Conservation (phyloP, 2,797 vertebrate genomes). For the Potorous gilbertii region DNA sequence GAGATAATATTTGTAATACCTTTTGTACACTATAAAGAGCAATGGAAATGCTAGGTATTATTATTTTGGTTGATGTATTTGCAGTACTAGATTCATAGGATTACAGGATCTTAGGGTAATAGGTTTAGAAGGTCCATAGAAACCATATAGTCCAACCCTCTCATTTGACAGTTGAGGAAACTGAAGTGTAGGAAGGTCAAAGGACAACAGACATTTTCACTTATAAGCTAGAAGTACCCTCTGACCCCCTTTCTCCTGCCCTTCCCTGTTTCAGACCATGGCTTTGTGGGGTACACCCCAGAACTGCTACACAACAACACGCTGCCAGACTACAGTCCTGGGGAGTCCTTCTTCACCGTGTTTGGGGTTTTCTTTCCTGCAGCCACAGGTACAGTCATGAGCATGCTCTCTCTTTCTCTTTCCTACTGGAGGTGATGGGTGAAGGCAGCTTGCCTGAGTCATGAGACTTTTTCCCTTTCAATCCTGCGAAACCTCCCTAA, state of each 20-base stretch:
- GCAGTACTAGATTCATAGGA: not conserved
- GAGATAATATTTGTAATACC: not conserved
- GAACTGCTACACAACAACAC: slow-evolving; percentile 91
- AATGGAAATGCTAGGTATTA: not conserved
- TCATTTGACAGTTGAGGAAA: not conserved
- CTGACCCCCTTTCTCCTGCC: accelerated
- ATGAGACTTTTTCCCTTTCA: not conserved
- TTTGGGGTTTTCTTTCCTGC: slow-evolving; percentile 99
- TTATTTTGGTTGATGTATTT: not conserved
- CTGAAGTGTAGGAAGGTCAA: not conserved
- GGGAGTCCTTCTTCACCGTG: slow-evolving; percentile 96
- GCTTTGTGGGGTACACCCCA: slow-evolving; percentile 93
- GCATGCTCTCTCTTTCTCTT: not conserved
- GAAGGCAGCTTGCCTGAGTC: not conserved
- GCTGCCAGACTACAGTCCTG: slow-evolving; percentile 92
- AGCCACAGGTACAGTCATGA: slow-evolving; percentile 91
- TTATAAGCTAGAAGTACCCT: not conserved
- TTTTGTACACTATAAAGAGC: not conserved
- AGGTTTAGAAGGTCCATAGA: not conserved
- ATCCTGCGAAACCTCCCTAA: not conserved
- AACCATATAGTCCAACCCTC: not conserved
- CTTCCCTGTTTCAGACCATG: slow-evolving; percentile 87
- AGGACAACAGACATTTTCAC: not conserved
- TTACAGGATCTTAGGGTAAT: not conserved
- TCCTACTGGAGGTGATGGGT: accelerated